Evolutionary conservation across 2,888 invertebrate species (phyloP).

Genomic region (Eristalinus aeneus): DNA sequence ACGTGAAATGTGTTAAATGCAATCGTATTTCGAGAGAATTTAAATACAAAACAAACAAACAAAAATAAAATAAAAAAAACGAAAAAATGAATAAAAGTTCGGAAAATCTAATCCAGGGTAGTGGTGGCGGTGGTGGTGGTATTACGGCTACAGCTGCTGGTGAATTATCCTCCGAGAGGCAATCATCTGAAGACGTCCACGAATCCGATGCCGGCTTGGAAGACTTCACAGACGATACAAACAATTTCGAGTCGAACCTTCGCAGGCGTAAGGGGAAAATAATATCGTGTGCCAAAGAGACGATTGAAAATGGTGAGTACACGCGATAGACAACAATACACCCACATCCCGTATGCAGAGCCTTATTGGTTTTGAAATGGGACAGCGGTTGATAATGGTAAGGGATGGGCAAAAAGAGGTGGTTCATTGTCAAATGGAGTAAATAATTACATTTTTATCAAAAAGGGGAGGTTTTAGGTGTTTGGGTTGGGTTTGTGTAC

Average conservation of each 20-base stretch:
- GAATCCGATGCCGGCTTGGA: slow-evolving; percentile 76
- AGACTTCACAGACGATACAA: slow-evolving; percentile 77
- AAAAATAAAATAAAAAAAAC: neutral
- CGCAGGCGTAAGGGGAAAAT: slow-evolving; percentile 81
- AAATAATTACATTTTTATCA: slow-evolving; percentile 18
- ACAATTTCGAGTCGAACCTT: slow-evolving; percentile 80
- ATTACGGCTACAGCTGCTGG: slow-evolving; percentile 52
- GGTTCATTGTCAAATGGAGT: slow-evolving; percentile 16
- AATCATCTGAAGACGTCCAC: slow-evolving; percentile 79
- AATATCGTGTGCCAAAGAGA: slow-evolving; percentile 81
- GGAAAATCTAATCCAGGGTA: slow-evolving; percentile 76
- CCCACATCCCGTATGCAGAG: neutral
- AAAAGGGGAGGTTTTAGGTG: neutral
- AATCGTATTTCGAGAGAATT: slow-evolving; percentile 19
- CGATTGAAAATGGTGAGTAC: slow-evolving; percentile 80
- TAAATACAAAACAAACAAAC: slow-evolving; percentile 3
- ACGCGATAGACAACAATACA: neutral
- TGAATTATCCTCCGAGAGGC: slow-evolving; percentile 76
- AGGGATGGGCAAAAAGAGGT: neutral
- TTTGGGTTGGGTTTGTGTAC: slow-evolving; percentile 5
- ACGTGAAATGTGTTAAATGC: slow-evolving; percentile 57
- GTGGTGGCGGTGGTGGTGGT: slow-evolving; percentile 40
- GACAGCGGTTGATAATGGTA: neutral
- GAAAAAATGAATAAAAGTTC: slow-evolving; percentile 78
- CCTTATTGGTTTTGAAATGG: neutral